Evolutionary conservation across 2,797 vertebrate species (phyloP), one percentile per base, ranked within the genome.

Genomic region (Brachymystax lenok): DNA sequence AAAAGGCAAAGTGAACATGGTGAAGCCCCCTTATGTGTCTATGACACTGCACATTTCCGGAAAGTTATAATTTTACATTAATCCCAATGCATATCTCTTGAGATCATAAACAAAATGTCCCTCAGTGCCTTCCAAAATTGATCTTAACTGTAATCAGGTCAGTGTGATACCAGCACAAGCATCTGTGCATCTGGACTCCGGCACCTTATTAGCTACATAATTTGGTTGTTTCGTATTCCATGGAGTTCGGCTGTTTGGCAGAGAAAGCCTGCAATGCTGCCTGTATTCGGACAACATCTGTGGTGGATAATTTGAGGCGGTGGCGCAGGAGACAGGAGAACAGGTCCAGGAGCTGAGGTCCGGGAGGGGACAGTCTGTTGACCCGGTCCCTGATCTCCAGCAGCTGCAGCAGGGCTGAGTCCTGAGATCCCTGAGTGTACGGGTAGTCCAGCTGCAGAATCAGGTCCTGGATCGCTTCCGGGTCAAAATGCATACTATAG

Each of bases 401-500:
- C 79, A 99, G 93, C 89, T 99, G 98, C 90, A 98, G 94, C 89
- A 99, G 94, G 12, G 98, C 98, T 0, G 97, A 98, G 88, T 98
- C 98, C 94, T 97, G 96, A 50, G 97, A 98, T 92, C 97, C 97
- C 95, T 97, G 97, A 92, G 97, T 98, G 24, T 98, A 98, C 24
- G 97, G 97, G 92, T 99, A 98, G 93, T 99, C 98, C 88, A 99
- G 92, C 92, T 99, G 98, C 88, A 99, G 89, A 87, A 99, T 99
- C 93, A 99, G 91, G 91, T 99, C 97, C 91, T 97, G 96, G 85
- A 99, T 98, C 4, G 98, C 97, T 63, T 99, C 98, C 0, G 97
- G 96, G 93, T 99, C 97, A 69, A 99, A 99, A 93, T 98, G 97
- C 97, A 99, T 98, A 92, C 97, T 98, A 84, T 98, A 99, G 85